Evolutionary conservation across 2,113 vertebrate genomes (phyloP).

Genomic region (Pycnonotus jocosus): DNA sequence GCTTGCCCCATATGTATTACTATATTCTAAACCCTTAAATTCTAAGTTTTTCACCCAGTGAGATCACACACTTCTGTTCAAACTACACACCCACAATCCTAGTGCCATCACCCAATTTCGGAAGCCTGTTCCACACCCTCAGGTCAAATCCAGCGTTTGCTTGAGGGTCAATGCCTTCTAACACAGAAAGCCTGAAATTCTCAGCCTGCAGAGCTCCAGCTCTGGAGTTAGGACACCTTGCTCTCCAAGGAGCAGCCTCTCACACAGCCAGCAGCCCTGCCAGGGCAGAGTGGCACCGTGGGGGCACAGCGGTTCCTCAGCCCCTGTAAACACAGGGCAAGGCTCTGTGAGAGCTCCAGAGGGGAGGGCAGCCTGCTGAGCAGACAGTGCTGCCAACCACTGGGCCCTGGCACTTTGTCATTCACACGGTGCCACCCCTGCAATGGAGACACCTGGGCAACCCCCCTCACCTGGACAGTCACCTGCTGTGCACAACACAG

Average conservation of each 20-base stretch:
- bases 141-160: neutral
- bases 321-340: neutral
- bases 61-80: neutral
- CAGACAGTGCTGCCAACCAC: rapidly evolving
- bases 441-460: neutral
- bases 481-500: neutral
- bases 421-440: neutral
- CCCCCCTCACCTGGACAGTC: no score
- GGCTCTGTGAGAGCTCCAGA: neutral
- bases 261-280: neutral
- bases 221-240: rapidly evolving
- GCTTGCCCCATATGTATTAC: neutral
- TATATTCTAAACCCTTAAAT: neutral
- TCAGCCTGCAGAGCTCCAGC: neutral
- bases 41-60: neutral
- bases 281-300: rapidly evolving
- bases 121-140: neutral
- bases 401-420: neutral
- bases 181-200: neutral
- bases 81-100: neutral
- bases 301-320: rapidly evolving
- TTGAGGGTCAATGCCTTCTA: neutral
- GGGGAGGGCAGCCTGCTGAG: neutral
- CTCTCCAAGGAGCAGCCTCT: neutral
- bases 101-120: neutral